Percentiles rank a stretch among this genome's conserved stretches.
Conservation (phyloP, 2,888 invertebrate species). For the Orchestes rusci region DNA sequence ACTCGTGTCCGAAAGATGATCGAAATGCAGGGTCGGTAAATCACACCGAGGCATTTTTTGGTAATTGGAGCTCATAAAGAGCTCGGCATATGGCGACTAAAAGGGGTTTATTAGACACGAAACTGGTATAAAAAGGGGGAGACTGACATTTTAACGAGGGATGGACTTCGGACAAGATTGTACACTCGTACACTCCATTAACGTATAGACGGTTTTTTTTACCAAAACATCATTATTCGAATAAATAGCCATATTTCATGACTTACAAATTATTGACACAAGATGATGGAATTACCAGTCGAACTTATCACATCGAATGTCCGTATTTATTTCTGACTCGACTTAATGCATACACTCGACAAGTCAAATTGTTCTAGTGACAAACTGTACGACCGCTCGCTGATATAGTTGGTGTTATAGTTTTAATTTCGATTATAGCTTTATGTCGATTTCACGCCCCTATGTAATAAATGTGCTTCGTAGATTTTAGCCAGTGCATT, state of each 20-base stretch:
- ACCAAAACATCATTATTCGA: no score
- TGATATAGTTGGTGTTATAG: conserved; percentile 37
- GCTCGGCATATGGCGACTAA: conserved; percentile 35
- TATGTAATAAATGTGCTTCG: conserved; percentile 26
- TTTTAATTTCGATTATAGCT: conserved; percentile 34
- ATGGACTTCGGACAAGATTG: conserved; percentile 22
- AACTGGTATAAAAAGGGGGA: conserved; percentile 30
- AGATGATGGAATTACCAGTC: conserved; percentile 23
- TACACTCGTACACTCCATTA: no score
- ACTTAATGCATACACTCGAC: conserved; percentile 42
- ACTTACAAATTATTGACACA: no score
- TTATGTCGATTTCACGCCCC: conserved; percentile 34
- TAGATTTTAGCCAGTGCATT: conserved; percentile 20
- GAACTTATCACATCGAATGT: conserved; percentile 22
- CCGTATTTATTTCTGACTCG: conserved; percentile 37
- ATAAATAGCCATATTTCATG: no score
- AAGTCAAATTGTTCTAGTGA: conserved; percentile 41
- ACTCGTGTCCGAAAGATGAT: no score
- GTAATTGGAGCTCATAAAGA: conserved; percentile 28
- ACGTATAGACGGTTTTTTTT: no score
- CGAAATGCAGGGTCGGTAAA: no score
- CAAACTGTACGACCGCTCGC: conserved; percentile 36
- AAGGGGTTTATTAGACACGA: conserved; percentile 35
- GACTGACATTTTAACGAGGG: conserved; percentile 37
- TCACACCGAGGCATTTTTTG: conserved; percentile 20